Conservation (phyloP, 2,797 vertebrate species). For the Graptemys geographica region DNA sequence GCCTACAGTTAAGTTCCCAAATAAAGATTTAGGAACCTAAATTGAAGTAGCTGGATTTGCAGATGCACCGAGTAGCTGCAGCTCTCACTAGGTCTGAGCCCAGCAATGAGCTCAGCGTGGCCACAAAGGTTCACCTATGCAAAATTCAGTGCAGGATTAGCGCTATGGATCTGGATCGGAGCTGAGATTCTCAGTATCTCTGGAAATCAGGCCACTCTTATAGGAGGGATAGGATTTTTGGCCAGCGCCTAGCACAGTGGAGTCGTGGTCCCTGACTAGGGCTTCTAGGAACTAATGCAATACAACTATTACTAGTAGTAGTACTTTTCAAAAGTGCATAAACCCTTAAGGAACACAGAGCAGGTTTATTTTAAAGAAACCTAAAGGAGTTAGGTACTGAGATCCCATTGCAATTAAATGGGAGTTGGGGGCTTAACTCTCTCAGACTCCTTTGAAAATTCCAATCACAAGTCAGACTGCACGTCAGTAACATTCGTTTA, state of each 20-base stretch:
- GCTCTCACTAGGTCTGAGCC: too few relatives aligned
- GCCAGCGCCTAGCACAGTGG: background rate
- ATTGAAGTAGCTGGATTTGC: background rate
- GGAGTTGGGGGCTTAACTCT: rapidly evolving
- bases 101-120: background rate
- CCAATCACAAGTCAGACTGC: rapidly evolving
- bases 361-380: background rate
- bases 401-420: background rate
- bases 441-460: background rate
- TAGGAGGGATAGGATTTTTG: background rate
- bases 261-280: background rate
- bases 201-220: background rate
- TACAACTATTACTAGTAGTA: background rate
- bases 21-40: background rate
- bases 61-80: background rate
- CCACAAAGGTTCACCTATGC: background rate
- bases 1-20: background rate
- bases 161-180: background rate
- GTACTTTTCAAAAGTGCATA: background rate
- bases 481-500: rapidly evolving
- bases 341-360: background rate
- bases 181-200: background rate
- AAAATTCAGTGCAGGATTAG: background rate
- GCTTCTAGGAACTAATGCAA: background rate
- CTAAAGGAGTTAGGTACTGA: background rate